Percentiles rank a stretch among this genome's conserved stretches.
Evolutionary conservation across 2,888 invertebrate genomes (phyloP).

Genomic region (Eumacrocentrus americanus): DNA sequence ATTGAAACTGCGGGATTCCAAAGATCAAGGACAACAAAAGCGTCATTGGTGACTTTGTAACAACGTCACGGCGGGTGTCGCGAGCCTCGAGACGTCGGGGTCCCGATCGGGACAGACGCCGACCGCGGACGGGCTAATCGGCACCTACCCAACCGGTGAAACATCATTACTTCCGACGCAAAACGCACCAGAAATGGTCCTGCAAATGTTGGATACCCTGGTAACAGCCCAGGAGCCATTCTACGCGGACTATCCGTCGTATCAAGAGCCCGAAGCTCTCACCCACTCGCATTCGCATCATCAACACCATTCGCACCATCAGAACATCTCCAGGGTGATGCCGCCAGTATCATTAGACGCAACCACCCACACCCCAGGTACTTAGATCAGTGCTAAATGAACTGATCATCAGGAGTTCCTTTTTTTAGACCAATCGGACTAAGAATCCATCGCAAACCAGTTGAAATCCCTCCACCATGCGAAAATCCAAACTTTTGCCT

Average conservation of each 20-base stretch:
- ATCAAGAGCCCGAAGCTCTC: conserved; percentile 55
- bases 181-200: conserved; percentile 71
- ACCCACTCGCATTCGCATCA: conserved; percentile 42
- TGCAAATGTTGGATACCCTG: conserved; percentile 73
- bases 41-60: conserved; percentile 10
- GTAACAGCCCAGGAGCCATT: conserved; percentile 73
- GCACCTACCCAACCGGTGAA: conserved; percentile 40
- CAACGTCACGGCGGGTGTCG: conserved; percentile 60
- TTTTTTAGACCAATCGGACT: too few species aligned
- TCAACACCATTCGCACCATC: conserved; percentile 45
- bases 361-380: conserved; percentile 60
- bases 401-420: too few species aligned
- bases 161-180: conserved; percentile 31
- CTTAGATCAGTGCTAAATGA: too few species aligned
- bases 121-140: conserved; percentile 48
- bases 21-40: not conserved
- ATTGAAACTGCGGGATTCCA: not conserved
- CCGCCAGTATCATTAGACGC: conserved; percentile 56
- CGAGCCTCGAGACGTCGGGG: conserved; percentile 59
- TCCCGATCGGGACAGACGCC: conserved; percentile 56
- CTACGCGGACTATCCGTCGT: conserved; percentile 69
- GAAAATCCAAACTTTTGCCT: too few species aligned
- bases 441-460: too few species aligned
- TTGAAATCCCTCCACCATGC: too few species aligned
- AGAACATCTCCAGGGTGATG: conserved; percentile 51